Conservation (phyloP, 2,113 vertebrate species). For the Agelaius phoeniceus region DNA sequence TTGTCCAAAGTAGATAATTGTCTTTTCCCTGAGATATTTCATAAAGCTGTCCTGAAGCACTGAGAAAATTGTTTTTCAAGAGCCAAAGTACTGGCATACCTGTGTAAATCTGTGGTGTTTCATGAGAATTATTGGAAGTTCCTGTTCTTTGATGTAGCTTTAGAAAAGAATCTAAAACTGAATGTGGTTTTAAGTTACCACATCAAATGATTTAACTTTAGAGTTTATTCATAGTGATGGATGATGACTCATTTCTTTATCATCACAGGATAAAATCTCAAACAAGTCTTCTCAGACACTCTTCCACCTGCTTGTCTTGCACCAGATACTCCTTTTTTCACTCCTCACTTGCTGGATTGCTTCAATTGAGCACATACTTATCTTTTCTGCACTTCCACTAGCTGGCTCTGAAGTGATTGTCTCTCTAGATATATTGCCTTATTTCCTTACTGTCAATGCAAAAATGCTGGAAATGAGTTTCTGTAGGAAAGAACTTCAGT, state of each 20-base stretch:
- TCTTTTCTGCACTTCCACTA: neutral
- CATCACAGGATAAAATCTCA: neutral
- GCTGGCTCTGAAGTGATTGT: neutral
- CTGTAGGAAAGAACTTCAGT: neutral
- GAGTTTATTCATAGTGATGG: conserved; percentile 11
- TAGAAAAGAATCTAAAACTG: conserved; percentile 43
- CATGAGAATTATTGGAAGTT: conserved; percentile 19
- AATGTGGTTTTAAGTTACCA: conserved; percentile 62
- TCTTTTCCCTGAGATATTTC: neutral
- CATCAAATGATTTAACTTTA: conserved; percentile 35
- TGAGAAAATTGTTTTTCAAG: neutral
- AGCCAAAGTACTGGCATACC: neutral
- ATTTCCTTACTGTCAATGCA: neutral
- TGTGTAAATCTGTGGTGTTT: neutral
- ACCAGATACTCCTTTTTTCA: neutral
- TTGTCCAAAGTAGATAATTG: fast-evolving
- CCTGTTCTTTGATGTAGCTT: conserved; percentile 45
- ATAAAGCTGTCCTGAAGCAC: neutral
- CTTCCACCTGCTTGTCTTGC: conserved; percentile 32
- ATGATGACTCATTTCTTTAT: conserved; percentile 57
- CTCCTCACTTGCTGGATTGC: neutral
- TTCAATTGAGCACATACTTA: neutral
- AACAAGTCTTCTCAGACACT: neutral
- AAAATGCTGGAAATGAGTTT: neutral
- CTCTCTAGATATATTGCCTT: neutral